Conservation (phyloP, 2,113 vertebrate genomes). For the Trachemys scripta region DNA sequence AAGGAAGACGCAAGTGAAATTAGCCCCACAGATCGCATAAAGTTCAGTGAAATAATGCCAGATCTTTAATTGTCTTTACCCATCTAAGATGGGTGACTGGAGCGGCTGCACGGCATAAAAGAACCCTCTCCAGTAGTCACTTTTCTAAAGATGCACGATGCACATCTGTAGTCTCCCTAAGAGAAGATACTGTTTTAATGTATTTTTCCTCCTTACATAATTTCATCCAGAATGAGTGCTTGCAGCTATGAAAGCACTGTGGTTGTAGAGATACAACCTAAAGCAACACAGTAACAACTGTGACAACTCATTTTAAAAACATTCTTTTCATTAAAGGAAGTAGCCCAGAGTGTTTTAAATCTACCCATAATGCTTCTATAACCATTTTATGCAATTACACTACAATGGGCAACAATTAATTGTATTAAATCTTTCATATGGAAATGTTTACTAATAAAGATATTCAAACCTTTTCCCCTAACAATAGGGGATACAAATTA, state of each 20-base stretch:
- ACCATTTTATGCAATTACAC: neutral
- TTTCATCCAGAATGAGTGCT: neutral
- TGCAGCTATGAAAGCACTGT: constrained; percentile 33
- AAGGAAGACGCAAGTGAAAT: neutral
- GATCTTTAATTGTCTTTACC: constrained; percentile 9
- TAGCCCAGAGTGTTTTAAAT: constrained; percentile 28
- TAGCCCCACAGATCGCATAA: neutral
- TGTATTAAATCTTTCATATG: constrained; percentile 4
- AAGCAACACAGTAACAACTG: neutral
- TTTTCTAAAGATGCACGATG: constrained; percentile 5
- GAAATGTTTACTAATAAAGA: constrained; percentile 26
- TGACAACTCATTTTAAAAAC: neutral
- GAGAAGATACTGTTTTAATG: neutral
- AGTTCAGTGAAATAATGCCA: neutral
- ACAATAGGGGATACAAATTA: neutral
- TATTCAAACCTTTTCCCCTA: neutral
- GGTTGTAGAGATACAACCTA: neutral
- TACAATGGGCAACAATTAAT: constrained; percentile 37
- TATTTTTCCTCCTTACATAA: neutral
- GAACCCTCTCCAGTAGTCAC: neutral
- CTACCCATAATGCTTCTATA: constrained; percentile 13
- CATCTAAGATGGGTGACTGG: neutral
- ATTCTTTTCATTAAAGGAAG: neutral
- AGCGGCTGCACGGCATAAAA: neutral
- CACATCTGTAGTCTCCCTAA: neutral